Evolutionary conservation across 1,140 invertebrate species (phyloP), one percentile per base, ranked within the genome.

Genomic region (Cydia amplana): DNA sequence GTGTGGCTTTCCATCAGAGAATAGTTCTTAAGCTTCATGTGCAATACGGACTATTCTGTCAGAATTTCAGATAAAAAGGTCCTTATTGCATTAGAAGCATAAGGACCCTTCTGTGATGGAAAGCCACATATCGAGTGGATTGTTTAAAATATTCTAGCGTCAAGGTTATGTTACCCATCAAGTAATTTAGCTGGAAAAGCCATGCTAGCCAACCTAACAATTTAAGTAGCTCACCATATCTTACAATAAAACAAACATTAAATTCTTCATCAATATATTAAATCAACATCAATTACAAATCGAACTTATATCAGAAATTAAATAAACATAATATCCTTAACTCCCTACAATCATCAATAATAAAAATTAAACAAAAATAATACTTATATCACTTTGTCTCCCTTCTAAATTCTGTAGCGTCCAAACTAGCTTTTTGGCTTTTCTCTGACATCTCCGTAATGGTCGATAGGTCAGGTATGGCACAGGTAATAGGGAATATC

Each of bases 371-470:
- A 32, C 25, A 14, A 32, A 14, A 67, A 67, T 18, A 36, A 36
- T 67, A 32, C 64, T 67, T 32, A n/a, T 32, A 4, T 32, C 10
- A 67, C 6, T 67, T n/a, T 7, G 63, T 64, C 14, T 67, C 64
- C 14, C 64, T 14, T n/a, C 64, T 14, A 32, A 32, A 32, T 67
- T 32, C 25, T 40, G 6, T 18, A 18, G 51, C 51, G 16, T 77
- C 75, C 18, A 75, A 46, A 25, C 43, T 75, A 18, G 75, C 60
- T 65, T 79, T 83, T 74, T 73, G 80, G 23, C 82, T 79, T 64
- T 91, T 86, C 74, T 84, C 87, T 0, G 90, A 91, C 40, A 79
- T 79, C 83, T 92, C 91, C 25, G 90, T 88, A 9, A 92, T 90
- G 9, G 89, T 91, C 0, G 91, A 92, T 9, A 92, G 78, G 74